Evolutionary conservation across 2,797 vertebrate genomes (phyloP), one percentile per base, ranked within the genome.

Genomic region (Emys orbicularis): DNA sequence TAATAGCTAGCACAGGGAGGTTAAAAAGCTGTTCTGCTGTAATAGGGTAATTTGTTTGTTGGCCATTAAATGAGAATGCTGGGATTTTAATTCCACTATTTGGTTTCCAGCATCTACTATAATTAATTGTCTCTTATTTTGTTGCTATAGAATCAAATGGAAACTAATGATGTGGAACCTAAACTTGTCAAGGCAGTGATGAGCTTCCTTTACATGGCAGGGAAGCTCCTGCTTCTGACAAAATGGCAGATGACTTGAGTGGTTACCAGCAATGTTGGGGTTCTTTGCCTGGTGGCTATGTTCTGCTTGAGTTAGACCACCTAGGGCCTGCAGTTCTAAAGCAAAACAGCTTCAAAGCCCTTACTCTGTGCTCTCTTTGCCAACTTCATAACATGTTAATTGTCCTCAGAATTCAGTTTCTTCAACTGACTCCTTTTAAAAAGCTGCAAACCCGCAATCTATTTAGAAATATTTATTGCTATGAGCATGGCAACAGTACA

Each of bases 111-210:
- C 96, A 97, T 98, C 98, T 97, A 95, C 93, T 97, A 96, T 98
- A 98, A 98, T 99, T 99, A 99, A 99, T 99, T 98, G 98, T 98
- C 98, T 99, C 98, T 99, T 98, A 97, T 97, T 98, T 98, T 98
- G 98, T 98, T 95, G 52, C 97, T 98, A 96, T 98, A 97, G 97
- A 99, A 98, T 98, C 98, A 98, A 98, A 98, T 98, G 98, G 97
- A 98, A 98, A 98, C 98, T 99, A 99, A 99, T 98, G 98, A 97
- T 96, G 98, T 98, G 98, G 98, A 99, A 99, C 98, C 97, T 98
- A 98, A 97, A 97, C 96, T 97, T 98, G 98, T 98, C 87, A 97
- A 98, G 97, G 97, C 95, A 97, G 97, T 98, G 98, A 99, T 99
- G 98, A 99, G 98, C 96, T 98, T 95, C 97, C 97, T 98, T 98